Base-by-base conservation (phyloP, 2,888 invertebrate genomes). In the Cataglyphis livida region DNA sequence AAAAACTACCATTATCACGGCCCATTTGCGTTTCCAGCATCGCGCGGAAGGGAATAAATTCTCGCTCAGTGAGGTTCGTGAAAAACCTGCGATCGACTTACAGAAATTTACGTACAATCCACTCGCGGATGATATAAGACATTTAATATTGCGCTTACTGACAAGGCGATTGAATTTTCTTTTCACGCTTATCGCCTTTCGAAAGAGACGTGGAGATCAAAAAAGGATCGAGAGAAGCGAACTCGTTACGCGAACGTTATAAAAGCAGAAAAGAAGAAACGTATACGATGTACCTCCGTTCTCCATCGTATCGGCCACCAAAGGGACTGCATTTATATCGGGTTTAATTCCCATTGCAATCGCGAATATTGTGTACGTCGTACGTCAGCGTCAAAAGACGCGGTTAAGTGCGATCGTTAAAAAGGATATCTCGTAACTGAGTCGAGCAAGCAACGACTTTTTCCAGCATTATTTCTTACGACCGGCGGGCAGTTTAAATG, bases 361-460 rank as follows among this genome's bases (percentile, higher is more conserved):
- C 86, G 82, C 83, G 81, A 83, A 87, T 85, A 87, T 82, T 70
- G 84, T 79, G 84, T 61, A 74, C 75, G 48, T 68, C 74, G 79
- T 78, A 74, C 75, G 71, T 87, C 70, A 61, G 81, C 78, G 84
- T 65, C 73, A 76, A 85, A 82, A 84, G 81, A 59, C 82, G 35
- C 87, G 86, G 86, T 89, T 88, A 87, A 88, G 87, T 84, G 87
- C 85, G 85, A 87, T 87, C 89, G 89, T 87, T 88, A 86, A 88
- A 85, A 87, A 73, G 79, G 68, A 61, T 85, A 85, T 85, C 87
- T 82, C 84, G 87, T 84, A 84, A 85, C 79, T 66, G 81, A 82
- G 79, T 61, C 83, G 81, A 74, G 82, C 73, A 66, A 81, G 82
- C 73, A 74, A 81, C 48, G 78, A 75, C 85, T 83, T 90, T 87